Base-by-base conservation (phyloP, 2,797 vertebrate genomes). In the Lates japonicus region DNA sequence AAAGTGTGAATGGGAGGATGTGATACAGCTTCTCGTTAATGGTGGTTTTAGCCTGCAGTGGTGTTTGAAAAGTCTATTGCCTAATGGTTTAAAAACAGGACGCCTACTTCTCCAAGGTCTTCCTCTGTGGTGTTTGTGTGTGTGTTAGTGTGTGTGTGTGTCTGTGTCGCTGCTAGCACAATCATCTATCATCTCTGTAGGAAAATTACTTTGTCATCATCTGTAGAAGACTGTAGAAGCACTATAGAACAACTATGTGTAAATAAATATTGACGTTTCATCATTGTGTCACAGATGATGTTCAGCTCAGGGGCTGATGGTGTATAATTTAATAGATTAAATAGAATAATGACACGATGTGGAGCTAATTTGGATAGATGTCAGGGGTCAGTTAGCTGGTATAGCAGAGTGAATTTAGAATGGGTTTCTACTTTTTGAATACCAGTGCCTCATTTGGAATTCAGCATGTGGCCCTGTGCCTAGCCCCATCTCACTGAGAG, bases 371-470 rank as follows among this genome's bases (percentile, higher is more conserved):
- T 80, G 71, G 78, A 81, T 76, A 58, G 54, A 60, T 83, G 83
- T 89, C 70, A 79, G 64, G 70, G 85, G 88, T 88, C 82, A 85
- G 70, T 49, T 71, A 75, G 63, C 76, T 54, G 39, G 74, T 71
- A 51, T 58, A 52, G 73, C 49, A 29, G 37, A 68, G 70, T 70
- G 70, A 81, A 89, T 83, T 82, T 66, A 81, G 79, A 87, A 78
- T 54, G 22, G 75, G 69, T 75, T 83, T 84, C 63, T 86, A 80
- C 84, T 83, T 84, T 91, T 80, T 71, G 66, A 93, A 92, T 88
- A 80, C 83, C 65, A 83, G 82, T 84, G 64, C 55, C 82, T 94
- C 87, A 95, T 95, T 96, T 91, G 74, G 78, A 90, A 95, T 95
- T 94, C 92, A 89, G 88, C 20, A 55, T 74, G 88, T 93, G 92